Evolutionary conservation across 2,113 vertebrate genomes (phyloP).

Genomic region (Marmota monax): DNA sequence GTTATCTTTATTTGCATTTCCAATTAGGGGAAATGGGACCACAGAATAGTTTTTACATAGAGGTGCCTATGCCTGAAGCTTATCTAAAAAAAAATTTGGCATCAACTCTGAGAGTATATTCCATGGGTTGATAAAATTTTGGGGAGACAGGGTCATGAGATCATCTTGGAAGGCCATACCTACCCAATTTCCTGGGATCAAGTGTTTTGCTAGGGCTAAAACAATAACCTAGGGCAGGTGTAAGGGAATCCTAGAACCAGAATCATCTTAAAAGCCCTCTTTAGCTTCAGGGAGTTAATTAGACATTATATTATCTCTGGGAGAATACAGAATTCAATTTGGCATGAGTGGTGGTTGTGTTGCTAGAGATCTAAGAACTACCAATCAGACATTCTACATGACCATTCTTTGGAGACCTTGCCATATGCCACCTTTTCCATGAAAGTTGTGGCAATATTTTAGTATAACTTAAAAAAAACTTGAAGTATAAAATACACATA

Average conservation of each 20-base stretch:
- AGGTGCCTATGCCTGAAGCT: neutral
- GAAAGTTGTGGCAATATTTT: neutral
- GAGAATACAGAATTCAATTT: neutral
- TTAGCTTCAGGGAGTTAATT: neutral
- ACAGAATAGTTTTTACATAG: neutral
- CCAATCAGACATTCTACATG: neutral
- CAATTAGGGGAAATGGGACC: slow-evolving; percentile 2
- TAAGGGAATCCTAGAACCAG: slow-evolving; percentile 1
- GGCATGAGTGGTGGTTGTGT: neutral
- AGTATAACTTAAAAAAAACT: neutral
- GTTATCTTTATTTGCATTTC: slow-evolving; percentile 66
- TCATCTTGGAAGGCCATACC: neutral
- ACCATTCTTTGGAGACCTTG: neutral
- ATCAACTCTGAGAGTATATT: neutral
- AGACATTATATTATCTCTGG: neutral
- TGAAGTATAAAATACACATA: neutral
- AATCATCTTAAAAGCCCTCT: neutral
- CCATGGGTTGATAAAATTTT: neutral
- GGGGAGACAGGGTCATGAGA: neutral
- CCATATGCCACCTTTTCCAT: neutral
- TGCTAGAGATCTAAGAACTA: neutral
- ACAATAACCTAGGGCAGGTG: neutral
- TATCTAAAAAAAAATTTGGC: slow-evolving; percentile 35
- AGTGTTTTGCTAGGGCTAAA: neutral
- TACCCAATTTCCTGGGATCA: neutral